Conservation (phyloP, 2,888 invertebrate species). For the Machimus atricapillus region DNA sequence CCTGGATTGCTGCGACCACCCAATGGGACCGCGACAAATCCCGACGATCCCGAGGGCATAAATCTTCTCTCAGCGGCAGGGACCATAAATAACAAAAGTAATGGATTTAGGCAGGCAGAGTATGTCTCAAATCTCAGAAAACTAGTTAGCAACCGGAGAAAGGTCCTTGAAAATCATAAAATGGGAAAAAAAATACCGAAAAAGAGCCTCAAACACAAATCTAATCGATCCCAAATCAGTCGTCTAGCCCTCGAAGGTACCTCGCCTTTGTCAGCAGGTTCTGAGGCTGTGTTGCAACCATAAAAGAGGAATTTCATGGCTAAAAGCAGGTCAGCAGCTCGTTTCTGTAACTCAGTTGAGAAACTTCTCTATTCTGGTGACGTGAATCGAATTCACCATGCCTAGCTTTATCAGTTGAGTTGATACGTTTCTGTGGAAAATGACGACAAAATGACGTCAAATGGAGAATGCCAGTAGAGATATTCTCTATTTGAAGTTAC, state of each 20-base stretch:
- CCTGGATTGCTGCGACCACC: not conserved
- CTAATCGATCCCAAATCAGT: slow-evolving; percentile 12
- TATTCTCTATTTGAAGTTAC: too few relatives aligned
- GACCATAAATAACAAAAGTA: slow-evolving; percentile 5
- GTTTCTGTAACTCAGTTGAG: too few relatives aligned
- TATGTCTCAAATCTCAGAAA: not conserved
- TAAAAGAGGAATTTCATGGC: not conserved
- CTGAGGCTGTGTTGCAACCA: not conserved
- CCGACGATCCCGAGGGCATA: not conserved
- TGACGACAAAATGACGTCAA: too few relatives aligned
- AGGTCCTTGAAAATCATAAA: slow-evolving; percentile 22
- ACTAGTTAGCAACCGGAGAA: slow-evolving; percentile 26
- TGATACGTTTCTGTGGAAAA: too few relatives aligned
- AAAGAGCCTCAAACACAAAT: not conserved
- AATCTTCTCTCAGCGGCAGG: not conserved
- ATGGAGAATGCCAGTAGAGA: too few relatives aligned
- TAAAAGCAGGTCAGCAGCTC: slow-evolving; percentile 2
- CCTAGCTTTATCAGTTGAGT: too few relatives aligned
- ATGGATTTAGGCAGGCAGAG: not conserved
- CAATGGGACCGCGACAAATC: not conserved
- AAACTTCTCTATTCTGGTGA: too few relatives aligned
- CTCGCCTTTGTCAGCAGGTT: not conserved
- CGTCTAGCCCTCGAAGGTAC: not conserved
- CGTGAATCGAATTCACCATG: too few relatives aligned
- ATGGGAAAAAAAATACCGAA: slow-evolving; percentile 9